Evolutionary conservation across 2,113 vertebrate species (phyloP), one percentile per base, ranked within the genome.

Genomic region (Nesospiza acunhae): DNA sequence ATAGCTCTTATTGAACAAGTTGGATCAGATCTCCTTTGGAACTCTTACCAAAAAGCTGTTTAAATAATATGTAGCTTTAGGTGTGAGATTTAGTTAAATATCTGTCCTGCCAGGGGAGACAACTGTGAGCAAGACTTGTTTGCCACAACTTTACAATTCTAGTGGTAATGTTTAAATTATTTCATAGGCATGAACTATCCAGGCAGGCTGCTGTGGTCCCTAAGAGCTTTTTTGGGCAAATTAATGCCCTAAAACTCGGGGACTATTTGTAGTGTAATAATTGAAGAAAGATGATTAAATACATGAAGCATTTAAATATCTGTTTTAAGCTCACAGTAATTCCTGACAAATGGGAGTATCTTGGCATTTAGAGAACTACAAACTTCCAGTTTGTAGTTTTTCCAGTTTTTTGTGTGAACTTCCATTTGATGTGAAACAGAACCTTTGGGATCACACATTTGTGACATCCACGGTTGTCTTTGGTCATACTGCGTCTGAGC

Each of bases 221-320:
- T 41, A 37, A 62, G 58, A 84, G 50, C 35, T 84, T 88, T 67
- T 56, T 88, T 46, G 55, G 74, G 47, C 0, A 3, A 80, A 82
- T 78, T 79, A 82, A 56, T 89, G 37, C 77, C 77, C 37, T 84
- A 64, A 78, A 64, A 74, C 76, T 84, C 4, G 5, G 66, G 60
- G 66, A 89, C 37, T 94, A 69, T 89, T 97, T 95, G 66, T 58
- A 64, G 19, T 87, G 59, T 79, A 91, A 77, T 92, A 88, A 92
- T 72, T 90, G 83, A 94, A 56, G 42, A 60, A 68, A 87, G 62
- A 84, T 91, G 89, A 82, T 94, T 93, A 91, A 92, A 95, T 93
- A 81, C 15, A 64, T 30, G 26, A 84, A 85, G 49, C 37, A 60
- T 73, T 95, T 92, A 72, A 87, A 91, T 58, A 73, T 9, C 23